Percentiles rank a stretch among this genome's conserved stretches.
phyloP scores from a whole-genome alignment of 2,888 invertebrate genomes.

The Gastrophysa polygoni region DNA sequence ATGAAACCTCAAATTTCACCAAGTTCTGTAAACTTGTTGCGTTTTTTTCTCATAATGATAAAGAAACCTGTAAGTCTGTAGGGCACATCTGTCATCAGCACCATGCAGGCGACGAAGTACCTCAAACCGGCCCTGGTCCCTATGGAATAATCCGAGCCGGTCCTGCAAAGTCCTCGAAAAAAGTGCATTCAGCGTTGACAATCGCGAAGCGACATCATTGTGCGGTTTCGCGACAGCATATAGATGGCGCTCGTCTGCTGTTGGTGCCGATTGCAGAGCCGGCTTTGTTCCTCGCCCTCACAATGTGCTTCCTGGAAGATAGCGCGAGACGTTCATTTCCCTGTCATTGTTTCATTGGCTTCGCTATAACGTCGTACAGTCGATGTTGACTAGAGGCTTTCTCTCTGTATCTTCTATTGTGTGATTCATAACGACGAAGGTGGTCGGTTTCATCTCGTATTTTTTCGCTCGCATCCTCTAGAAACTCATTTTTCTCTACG shows the following conservation, averaged over 20 bases:
- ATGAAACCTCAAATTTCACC: no score
- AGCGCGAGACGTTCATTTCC: constrained; percentile 56
- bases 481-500: no score
- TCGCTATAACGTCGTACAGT: constrained; percentile 7
- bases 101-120: no score
- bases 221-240: constrained; percentile 47
- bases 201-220: constrained; percentile 41
- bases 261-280: constrained; percentile 21
- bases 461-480: no score
- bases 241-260: constrained; percentile 47
- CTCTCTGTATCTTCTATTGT: background rate
- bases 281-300: constrained; percentile 44
- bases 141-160: no score
- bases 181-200: constrained; percentile 35
- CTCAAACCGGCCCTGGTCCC: no score
- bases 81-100: no score
- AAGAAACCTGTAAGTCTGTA: no score
- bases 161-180: constrained; percentile 7
- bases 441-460: no score
- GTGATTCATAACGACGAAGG: no score
- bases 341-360: constrained; percentile 50
- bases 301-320: constrained; percentile 55
- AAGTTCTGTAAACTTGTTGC: no score
- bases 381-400: background rate
- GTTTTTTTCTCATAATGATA: no score